Conservation (phyloP, 2,797 vertebrate species). For the Erpetoichthys calabaricus region DNA sequence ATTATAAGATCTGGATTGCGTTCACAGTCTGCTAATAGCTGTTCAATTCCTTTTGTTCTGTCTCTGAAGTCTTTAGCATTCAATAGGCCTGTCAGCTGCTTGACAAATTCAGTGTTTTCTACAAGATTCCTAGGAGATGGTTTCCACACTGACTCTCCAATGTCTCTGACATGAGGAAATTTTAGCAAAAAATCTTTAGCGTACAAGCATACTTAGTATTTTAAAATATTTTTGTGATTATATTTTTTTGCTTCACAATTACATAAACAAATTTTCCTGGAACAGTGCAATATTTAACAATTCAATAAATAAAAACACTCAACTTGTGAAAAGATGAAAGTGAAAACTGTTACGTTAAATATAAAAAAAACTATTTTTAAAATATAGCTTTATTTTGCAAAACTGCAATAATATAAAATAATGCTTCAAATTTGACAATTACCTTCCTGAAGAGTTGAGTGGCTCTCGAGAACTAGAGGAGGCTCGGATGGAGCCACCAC, state of each 20-base stretch:
- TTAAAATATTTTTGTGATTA: not conserved
- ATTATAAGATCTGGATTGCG: constrained; percentile 61
- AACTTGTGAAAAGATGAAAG: too few relatives aligned
- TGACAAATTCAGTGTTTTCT: constrained; percentile 68
- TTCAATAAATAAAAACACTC: too few relatives aligned
- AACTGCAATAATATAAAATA: too few relatives aligned
- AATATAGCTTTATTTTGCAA: not conserved
- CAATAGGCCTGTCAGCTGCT: constrained; percentile 52
- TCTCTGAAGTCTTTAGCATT: constrained; percentile 77
- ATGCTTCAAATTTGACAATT: constrained; percentile 1
- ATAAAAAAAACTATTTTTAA: not conserved
- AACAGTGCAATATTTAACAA: too few relatives aligned
- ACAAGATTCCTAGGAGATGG: constrained; percentile 47
- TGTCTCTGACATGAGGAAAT: constrained; percentile 32
- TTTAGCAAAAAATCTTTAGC: rapidly evolving
- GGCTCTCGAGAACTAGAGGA: constrained; percentile 67
- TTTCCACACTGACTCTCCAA: constrained; percentile 42
- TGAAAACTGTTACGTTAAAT: not conserved
- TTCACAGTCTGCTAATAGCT: constrained; percentile 63
- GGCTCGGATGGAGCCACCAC: constrained; percentile 50
- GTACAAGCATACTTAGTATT: not conserved
- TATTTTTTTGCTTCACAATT: not conserved
- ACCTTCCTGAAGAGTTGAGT: constrained; percentile 56
- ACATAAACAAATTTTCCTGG: not conserved
- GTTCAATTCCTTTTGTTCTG: constrained; percentile 70